These are phyloP conservation scores for Pteria penguin DNA, from an alignment of 2,888 invertebrate species.

Conservation along the genomic window DNA sequence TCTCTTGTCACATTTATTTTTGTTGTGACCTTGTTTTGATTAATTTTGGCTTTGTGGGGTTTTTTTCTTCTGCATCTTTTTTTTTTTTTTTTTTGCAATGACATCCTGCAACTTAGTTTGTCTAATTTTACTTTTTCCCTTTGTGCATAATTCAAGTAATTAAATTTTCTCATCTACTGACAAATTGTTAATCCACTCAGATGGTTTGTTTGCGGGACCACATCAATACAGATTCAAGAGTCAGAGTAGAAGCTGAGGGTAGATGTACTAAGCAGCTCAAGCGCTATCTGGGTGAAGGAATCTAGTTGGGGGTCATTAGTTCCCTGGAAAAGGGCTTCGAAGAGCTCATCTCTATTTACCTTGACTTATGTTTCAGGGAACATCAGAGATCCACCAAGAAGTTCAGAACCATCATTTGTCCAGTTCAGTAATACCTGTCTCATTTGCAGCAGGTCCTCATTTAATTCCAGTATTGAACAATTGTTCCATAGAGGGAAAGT, in stretches of 20 bases:
- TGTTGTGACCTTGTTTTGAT: background rate
- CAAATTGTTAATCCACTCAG: slow-evolving; percentile 22
- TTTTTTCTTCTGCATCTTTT: background rate
- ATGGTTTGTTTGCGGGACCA: slow-evolving; percentile 43
- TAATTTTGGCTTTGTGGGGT: background rate
- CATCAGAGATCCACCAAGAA: background rate
- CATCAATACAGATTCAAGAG: slow-evolving; percentile 35
- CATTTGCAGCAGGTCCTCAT: slow-evolving; percentile 13
- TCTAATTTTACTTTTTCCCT: background rate
- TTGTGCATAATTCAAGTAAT: slow-evolving; percentile 31
- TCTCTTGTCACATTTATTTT: background rate
- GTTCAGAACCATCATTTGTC: slow-evolving; percentile 6
- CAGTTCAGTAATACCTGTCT: slow-evolving; percentile 15
- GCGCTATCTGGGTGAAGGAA: slow-evolving; percentile 18
- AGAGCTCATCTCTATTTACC: background rate
- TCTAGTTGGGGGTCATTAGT: slow-evolving; percentile 23
- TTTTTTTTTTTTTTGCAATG: background rate
- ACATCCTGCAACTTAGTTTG: background rate
- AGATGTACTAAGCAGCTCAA: slow-evolving; percentile 11
- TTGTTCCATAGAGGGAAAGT: background rate
- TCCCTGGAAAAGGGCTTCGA: slow-evolving; percentile 21
- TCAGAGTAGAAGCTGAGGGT: slow-evolving; percentile 28
- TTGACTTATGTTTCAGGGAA: background rate
- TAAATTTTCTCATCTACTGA: background rate
- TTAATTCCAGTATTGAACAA: slow-evolving; percentile 10